Conservation (phyloP, 2,113 vertebrate species). For the Chelonoidis abingdonii region DNA sequence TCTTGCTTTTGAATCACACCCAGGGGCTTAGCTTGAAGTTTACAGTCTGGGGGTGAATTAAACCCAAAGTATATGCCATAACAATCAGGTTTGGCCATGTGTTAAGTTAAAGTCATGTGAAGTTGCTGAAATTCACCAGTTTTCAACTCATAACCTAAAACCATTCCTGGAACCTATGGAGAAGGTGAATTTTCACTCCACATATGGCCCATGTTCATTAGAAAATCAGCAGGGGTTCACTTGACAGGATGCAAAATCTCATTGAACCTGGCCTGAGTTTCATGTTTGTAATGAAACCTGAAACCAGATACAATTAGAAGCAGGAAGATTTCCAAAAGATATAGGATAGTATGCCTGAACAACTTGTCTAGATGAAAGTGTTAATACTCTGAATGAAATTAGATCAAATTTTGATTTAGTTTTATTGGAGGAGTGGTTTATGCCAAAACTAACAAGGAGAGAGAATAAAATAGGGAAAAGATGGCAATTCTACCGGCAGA, state of each 20-base stretch:
- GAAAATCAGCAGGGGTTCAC: background rate
- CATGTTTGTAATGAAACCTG: background rate
- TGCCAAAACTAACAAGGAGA: conserved; percentile 24
- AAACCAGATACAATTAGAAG: background rate
- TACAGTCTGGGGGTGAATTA: background rate
- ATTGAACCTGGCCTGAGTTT: conserved; percentile 4
- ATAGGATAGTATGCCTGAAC: background rate
- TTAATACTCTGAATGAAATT: conserved; percentile 10
- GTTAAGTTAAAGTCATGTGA: background rate
- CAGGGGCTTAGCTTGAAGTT: background rate
- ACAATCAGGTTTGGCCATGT: background rate
- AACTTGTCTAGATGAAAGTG: background rate
- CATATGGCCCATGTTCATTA: background rate
- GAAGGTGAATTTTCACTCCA: background rate
- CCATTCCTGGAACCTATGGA: background rate
- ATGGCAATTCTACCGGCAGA: background rate
- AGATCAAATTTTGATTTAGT: background rate
- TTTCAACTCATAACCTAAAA: background rate
- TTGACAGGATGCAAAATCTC: background rate
- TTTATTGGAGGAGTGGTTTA: background rate
- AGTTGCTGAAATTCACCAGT: background rate
- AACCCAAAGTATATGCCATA: background rate
- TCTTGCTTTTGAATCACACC: background rate
- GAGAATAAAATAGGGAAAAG: background rate
- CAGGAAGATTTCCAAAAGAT: background rate